These are phyloP conservation scores for Regulus satrapa DNA, from an alignment of 2,113 vertebrate species.

Conservation along the genomic window DNA sequence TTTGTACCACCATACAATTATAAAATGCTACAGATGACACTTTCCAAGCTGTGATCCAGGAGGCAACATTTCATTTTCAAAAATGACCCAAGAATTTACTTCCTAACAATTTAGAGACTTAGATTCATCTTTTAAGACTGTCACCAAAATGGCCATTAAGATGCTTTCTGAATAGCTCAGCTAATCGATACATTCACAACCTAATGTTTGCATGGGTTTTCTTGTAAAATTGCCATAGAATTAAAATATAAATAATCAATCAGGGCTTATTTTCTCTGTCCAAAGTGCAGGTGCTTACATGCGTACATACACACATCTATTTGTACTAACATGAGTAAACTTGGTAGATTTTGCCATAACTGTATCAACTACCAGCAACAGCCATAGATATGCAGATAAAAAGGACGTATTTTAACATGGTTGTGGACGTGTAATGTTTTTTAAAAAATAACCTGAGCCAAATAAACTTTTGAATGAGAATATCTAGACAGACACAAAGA, in stretches of 20 bases:
- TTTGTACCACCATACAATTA: not conserved
- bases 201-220: not conserved
- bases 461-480: not conserved
- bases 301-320: not conserved
- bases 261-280: not conserved
- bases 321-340: not conserved
- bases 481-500: not conserved
- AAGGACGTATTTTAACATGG: not conserved
- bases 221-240: not conserved
- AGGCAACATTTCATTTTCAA: not conserved
- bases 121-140: not conserved
- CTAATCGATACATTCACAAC: not conserved
- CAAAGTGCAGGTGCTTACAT: not conserved
- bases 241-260: not conserved
- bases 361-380: not conserved
- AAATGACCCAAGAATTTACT: not conserved
- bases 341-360: not conserved
- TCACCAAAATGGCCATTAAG: not conserved
- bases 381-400: not conserved
- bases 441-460: not conserved
- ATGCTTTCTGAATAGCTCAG: not conserved
- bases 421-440: rapidly evolving
- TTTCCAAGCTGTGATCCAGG: not conserved
- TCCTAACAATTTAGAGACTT: not conserved
- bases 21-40: not conserved